Evolutionary conservation across 2,888 invertebrate species (phyloP).

Genomic region (Luperina nickerlii): DNA sequence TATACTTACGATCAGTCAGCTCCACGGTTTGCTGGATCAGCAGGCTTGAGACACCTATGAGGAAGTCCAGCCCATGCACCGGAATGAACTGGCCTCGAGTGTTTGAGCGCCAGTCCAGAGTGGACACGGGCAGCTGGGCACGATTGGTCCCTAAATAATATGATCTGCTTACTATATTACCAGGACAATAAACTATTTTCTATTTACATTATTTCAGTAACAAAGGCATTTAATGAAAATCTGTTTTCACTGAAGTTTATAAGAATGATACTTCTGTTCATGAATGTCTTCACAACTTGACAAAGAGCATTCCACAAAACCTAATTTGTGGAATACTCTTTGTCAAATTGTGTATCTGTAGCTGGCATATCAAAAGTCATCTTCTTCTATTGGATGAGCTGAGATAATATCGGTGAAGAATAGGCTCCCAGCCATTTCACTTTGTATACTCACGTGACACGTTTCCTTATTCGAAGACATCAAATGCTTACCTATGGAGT

Average conservation of each 20-base stretch:
- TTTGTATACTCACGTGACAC: background rate
- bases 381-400: background rate
- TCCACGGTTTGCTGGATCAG: conserved; percentile 95
- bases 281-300: background rate
- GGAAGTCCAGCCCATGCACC: conserved; percentile 92
- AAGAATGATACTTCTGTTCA: background rate
- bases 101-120: conserved; percentile 91
- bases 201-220: background rate
- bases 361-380: background rate
- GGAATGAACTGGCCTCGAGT: conserved; percentile 91
- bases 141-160: conserved; percentile 72
- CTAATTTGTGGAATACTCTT: too few relatives aligned
- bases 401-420: background rate
- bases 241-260: background rate
- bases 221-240: background rate
- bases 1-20: conserved; percentile 92
- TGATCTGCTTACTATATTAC: too few relatives aligned
- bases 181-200: too few relatives aligned
- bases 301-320: too few relatives aligned
- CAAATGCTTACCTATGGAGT: background rate
- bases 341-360: background rate
- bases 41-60: conserved; percentile 92
- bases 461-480: background rate
- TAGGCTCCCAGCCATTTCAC: background rate
- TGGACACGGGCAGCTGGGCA: conserved; percentile 90